Evolutionary conservation across 2,113 vertebrate species (phyloP), one percentile per base, ranked within the genome.

Genomic region (Hepsetus odoe): DNA sequence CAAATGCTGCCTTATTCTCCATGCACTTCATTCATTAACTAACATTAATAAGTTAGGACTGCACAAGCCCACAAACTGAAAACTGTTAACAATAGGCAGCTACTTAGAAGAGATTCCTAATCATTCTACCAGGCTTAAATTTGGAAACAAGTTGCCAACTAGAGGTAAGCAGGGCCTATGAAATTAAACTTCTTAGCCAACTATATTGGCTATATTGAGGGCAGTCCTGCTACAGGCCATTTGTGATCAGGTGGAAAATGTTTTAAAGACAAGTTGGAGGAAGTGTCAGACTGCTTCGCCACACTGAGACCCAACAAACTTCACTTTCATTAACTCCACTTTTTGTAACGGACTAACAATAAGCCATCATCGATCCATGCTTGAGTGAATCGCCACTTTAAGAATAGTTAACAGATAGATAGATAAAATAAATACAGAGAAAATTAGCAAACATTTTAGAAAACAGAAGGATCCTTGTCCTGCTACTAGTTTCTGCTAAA

Each of bases 341-440:
- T 61, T 67, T 12, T 42, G 26, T 9, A 35, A 32, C 14, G 46
- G 44, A 74, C 56, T 53, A 65, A 24, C 24, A 51, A 64, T 28
- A 28, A n/a, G 22, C 10, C 12, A 28, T 66, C 24, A 55, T 7
- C 38, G 42, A 14, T 20, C 38, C 28, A 30, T 44, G 2, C 4
- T n/a, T 66, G n/a, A 66, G 46, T 28, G 33, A 67, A 56, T 16
- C 33, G n/a, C 44, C 8, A 18, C 24, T 1, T 66, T 76, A 38
- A 76, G 40, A 75, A 14, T 38, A 66, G 33, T 53, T 9, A 53
- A n/a, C n/a, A n/a, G n/a, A n/a, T n/a, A n/a, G n/a, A n/a, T n/a
- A n/a, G n/a, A n/a, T n/a, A n/a, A n/a, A n/a, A n/a, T n/a, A n/a
- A n/a, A 13, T 49, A 65, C 13, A 35, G 44, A 30, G 8, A 26